Evolutionary conservation across 2,888 invertebrate genomes (phyloP).

Genomic region (Drosophila kokeensis): DNA sequence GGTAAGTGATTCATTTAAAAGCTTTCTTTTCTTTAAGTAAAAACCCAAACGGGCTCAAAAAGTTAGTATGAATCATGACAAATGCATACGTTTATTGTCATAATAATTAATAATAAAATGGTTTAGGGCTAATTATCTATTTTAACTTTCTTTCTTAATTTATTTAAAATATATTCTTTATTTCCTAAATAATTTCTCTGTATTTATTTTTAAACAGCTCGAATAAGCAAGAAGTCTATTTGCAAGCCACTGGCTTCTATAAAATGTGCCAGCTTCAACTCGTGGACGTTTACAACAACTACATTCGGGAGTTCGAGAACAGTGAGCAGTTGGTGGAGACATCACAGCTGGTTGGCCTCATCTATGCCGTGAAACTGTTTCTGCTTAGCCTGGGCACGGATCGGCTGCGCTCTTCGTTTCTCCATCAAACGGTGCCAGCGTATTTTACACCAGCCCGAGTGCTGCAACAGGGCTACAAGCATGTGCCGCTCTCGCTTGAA

Average conservation of each 20-base stretch:
- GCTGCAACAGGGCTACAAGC: slow-evolving; percentile 71
- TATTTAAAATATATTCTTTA: background rate
- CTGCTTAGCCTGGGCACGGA: slow-evolving; percentile 80
- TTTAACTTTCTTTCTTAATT: background rate
- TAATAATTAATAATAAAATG: background rate
- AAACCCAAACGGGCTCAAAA: no score
- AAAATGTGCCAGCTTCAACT: slow-evolving; percentile 83
- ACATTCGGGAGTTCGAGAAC: slow-evolving; percentile 69
- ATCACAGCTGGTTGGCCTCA: slow-evolving; percentile 76
- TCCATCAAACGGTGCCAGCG: slow-evolving; percentile 79
- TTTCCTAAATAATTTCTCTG: background rate
- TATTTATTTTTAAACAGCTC: slow-evolving; percentile 64
- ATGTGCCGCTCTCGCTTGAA: slow-evolving; percentile 80
- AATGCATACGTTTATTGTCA: no score
- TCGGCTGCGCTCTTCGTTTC: slow-evolving; percentile 78
- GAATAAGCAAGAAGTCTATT: slow-evolving; percentile 82
- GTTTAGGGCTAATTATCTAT: background rate
- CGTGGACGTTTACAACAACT: slow-evolving; percentile 81
- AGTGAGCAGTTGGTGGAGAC: slow-evolving; percentile 49
- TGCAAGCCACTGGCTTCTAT: slow-evolving; percentile 84
- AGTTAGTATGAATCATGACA: no score
- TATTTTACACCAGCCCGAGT: slow-evolving; percentile 73
- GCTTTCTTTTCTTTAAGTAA: background rate
- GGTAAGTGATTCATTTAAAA: slow-evolving; percentile 53
- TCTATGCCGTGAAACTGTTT: slow-evolving; percentile 83